A percentile compares a stretch with the other conserved stretches of the same genome.
phyloP scores from a whole-genome alignment of 2,888 invertebrate species.

The Tyria jacobaeae region DNA sequence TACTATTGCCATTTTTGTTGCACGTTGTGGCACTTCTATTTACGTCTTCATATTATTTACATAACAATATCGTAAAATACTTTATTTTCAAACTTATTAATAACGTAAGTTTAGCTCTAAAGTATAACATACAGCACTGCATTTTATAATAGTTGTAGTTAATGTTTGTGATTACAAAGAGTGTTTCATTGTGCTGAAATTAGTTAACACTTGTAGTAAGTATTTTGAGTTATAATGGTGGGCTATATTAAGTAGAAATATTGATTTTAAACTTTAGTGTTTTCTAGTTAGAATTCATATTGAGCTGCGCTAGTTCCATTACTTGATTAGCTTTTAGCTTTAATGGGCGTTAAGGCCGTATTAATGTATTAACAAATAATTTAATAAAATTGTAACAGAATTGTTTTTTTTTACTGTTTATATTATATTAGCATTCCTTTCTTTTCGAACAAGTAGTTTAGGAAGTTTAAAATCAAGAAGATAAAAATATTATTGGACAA shows the following conservation, averaged over 20 bases:
- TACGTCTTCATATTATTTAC: slow-evolving; percentile 36
- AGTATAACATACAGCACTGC: slow-evolving; percentile 31
- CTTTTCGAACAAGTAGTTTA: too few species aligned
- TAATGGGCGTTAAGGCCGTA: slow-evolving; percentile 67
- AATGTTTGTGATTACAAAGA: slow-evolving; percentile 25
- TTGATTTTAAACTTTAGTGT: slow-evolving; percentile 27
- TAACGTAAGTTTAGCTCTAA: slow-evolving; percentile 50
- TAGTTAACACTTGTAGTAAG: slow-evolving; percentile 27
- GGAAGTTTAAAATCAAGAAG: too few species aligned
- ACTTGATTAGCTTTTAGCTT: slow-evolving; percentile 68
- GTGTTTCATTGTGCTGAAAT: slow-evolving; percentile 9
- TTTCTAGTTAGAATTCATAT: slow-evolving; percentile 63
- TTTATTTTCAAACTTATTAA: slow-evolving; percentile 38
- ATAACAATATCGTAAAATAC: slow-evolving; percentile 30
- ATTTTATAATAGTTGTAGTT: slow-evolving; percentile 25
- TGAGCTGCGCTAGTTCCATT: slow-evolving; percentile 61
- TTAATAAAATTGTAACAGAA: slow-evolving; percentile 61
- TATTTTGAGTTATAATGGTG: slow-evolving; percentile 41
- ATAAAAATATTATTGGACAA: too few species aligned
- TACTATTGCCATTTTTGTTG: neutral
- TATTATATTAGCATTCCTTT: neutral
- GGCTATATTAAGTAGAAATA: slow-evolving; percentile 28
- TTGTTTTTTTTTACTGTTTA: slow-evolving; percentile 28
- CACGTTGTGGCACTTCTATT: slow-evolving; percentile 35
- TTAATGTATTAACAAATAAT: slow-evolving; percentile 74